Evolutionary conservation across 2,113 vertebrate species (phyloP), one percentile per base, ranked within the genome.

Genomic region (Triplophysa dalaica): DNA sequence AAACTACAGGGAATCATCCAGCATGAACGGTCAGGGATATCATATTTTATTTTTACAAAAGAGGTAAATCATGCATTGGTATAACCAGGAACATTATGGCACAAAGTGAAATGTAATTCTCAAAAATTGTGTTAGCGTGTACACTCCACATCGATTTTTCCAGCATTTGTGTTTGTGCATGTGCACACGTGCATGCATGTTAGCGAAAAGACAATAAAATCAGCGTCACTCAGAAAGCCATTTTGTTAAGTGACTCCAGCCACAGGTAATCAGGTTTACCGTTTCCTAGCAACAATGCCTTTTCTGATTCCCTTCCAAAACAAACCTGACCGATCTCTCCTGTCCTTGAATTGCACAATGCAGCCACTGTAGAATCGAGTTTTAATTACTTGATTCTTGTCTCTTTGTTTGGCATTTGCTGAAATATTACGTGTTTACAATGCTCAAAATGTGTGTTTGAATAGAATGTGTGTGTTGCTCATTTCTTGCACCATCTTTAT

Each of bases 211-310:
- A 48, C 52, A 69, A 69, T 58, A 77, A 81, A 77, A 70, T 79
- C 43, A 69, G 16, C 6, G 7, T 66, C 77, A 81, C 70, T 48
- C 16, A 74, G 52, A 75, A 75, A 17, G 78, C 56, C 56, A 33
- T 79, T 69, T 79, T 70, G 75, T 48, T 81, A 61, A 67, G 63
- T 81, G 72, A 63, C 45, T 75, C 50, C 48, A 68, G 77, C 77
- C 77, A 69, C 65, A 79, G 84, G 81, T 85, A 61, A 82, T 79
- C 77, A 73, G 66, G 29, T 74, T 78, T 79, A 64, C 54, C 2
- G 83, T 85, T 76, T 82, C 84, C 81, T 85, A 85, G 84, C 84
- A 85, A 85, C 84, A 64, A 64, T 76, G 43, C 48, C 73, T 64
- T 68, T 50, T 85, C 69, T 63, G 74, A 73, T 48, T 68, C 33